Evolutionary conservation across 2,888 invertebrate species (phyloP).

Genomic region (Bembecia ichneumoniformis): DNA sequence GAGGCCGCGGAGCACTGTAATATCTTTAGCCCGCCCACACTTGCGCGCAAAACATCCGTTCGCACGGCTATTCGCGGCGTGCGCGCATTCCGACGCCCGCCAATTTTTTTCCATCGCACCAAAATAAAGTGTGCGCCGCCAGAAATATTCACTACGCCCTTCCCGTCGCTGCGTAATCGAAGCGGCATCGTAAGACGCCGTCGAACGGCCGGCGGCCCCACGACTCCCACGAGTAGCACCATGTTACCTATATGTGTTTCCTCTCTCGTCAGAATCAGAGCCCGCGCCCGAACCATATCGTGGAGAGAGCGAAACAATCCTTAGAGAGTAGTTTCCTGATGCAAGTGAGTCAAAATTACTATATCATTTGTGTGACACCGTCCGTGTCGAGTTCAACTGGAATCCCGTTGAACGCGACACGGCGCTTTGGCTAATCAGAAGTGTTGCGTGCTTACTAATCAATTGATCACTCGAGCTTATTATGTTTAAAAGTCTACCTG

Average conservation of each 20-base stretch:
- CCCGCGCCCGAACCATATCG: slow-evolving; percentile 68
- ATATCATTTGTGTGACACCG: slow-evolving; percentile 17
- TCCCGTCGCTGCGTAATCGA: slow-evolving; percentile 4
- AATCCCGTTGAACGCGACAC: slow-evolving; percentile 26
- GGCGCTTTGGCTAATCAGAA: slow-evolving; percentile 11
- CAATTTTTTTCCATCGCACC: slow-evolving; percentile 48
- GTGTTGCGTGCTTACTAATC: slow-evolving; percentile 2
- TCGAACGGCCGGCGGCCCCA: neutral
- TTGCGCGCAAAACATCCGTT: slow-evolving; percentile 52
- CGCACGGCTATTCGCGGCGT: slow-evolving; percentile 52
- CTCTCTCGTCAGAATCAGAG: slow-evolving; percentile 66
- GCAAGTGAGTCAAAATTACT: slow-evolving; percentile 59
- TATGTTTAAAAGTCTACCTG: too few relatives aligned
- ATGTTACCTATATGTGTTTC: slow-evolving; percentile 38
- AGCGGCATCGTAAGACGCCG: neutral
- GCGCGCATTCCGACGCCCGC: slow-evolving; percentile 50
- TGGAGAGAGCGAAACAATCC: slow-evolving; percentile 68
- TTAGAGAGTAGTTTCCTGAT: slow-evolving; percentile 69
- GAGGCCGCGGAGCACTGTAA: neutral
- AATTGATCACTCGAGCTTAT: neutral
- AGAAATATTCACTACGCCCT: slow-evolving; percentile 46
- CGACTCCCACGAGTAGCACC: slow-evolving; percentile 8
- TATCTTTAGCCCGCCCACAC: slow-evolving; percentile 30
- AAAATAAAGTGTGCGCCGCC: slow-evolving; percentile 52
- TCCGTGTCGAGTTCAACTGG: slow-evolving; percentile 32